phyloP scores from a whole-genome alignment of 2,797 vertebrate genomes.

The Gobio occitaniae region DNA sequence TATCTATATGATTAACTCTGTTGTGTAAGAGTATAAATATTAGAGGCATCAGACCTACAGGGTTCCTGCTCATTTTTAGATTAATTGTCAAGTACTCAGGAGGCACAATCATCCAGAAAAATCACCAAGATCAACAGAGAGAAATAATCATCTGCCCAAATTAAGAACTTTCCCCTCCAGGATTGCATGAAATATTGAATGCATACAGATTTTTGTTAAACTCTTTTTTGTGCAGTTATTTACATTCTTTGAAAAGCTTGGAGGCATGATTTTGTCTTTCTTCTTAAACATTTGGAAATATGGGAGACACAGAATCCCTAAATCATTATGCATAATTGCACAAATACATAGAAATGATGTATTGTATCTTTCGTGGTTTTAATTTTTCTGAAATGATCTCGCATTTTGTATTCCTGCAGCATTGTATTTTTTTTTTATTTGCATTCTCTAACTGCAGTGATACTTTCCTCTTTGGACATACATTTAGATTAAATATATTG shows the following conservation, averaged over 20 bases:
- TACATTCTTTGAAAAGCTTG: conserved; percentile 8
- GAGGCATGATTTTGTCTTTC: background rate
- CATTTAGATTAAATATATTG: background rate
- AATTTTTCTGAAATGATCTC: background rate
- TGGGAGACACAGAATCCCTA: background rate
- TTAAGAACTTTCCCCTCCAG: conserved; percentile 43
- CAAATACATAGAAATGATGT: background rate
- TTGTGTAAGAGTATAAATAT: conserved; percentile 7
- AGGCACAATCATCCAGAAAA: conserved; percentile 43
- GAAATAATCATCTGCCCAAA: conserved; percentile 50
- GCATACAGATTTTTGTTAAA: conserved; percentile 26
- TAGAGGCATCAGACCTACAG: conserved; percentile 15
- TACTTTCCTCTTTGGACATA: background rate
- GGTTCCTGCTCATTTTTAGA: conserved; percentile 18
- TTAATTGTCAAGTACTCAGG: conserved; percentile 46
- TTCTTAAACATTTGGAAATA: conserved; percentile 22
- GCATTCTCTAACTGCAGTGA: background rate
- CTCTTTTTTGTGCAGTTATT: background rate
- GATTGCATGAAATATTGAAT: conserved; percentile 19
- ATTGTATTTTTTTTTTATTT: background rate
- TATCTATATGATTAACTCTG: background rate
- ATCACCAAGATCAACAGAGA: conserved; percentile 37
- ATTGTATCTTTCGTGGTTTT: background rate
- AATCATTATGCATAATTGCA: background rate
- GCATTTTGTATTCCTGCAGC: background rate